These are phyloP conservation scores for Styela clava DNA, from an alignment of 23 tunicate genomes.

Conservation along the genomic window DNA sequence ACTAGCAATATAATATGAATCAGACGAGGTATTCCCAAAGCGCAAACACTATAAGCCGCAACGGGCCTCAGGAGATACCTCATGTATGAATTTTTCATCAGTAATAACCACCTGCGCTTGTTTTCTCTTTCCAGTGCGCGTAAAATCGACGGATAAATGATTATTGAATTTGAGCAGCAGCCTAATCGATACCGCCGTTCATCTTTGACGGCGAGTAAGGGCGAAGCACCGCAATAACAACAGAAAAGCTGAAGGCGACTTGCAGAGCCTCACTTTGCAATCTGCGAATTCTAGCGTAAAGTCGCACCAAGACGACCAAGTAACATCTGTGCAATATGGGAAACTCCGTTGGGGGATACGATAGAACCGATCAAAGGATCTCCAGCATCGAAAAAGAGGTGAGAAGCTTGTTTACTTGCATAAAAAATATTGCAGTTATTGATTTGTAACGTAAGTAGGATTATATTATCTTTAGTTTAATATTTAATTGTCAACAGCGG, in stretches of 20 bases:
- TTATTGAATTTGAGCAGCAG: background rate
- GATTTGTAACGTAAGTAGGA: no score
- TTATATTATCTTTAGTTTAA: no score
- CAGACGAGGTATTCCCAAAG: no score
- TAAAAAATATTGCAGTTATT: no score
- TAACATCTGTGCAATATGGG: slow-evolving; percentile 37
- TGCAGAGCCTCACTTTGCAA: background rate
- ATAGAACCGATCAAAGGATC: slow-evolving; percentile 36
- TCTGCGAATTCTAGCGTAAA: background rate
- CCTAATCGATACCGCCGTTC: slow-evolving; percentile 8
- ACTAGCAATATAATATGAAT: no score
- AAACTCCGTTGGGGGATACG: slow-evolving; percentile 39
- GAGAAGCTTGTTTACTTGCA: background rate
- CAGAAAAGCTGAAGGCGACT: background rate
- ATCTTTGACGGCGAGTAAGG: background rate
- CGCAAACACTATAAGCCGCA: background rate
- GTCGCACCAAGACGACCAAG: background rate
- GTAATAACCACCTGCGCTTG: slow-evolving; percentile 3
- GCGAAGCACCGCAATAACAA: background rate
- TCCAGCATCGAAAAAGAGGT: slow-evolving; percentile 87
- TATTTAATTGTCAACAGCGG: no score
- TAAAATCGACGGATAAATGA: background rate
- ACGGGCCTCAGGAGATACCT: background rate
- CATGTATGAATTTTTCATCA: slow-evolving; percentile 8
- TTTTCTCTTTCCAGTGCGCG: background rate